phyloP scores from a whole-genome alignment of 2,888 invertebrate species.

The Heliconius cydno region DNA sequence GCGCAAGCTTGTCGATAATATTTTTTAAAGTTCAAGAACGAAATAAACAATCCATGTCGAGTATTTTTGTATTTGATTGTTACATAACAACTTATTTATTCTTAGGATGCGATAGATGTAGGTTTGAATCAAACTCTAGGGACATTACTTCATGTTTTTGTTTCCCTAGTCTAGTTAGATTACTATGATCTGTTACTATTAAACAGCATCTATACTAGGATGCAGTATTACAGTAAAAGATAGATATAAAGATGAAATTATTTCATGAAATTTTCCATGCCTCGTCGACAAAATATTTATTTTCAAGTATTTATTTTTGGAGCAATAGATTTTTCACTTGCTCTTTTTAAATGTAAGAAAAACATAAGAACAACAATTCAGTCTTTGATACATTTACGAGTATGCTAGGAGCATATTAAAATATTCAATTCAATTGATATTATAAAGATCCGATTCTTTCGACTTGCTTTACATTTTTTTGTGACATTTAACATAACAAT shows the following conservation, averaged over 20 bases:
- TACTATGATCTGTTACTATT: too few relatives aligned
- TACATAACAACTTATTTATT: neutral
- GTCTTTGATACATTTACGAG: conserved; percentile 32
- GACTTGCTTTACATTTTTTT: conserved; percentile 38
- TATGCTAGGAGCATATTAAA: conserved; percentile 41
- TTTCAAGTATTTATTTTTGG: neutral
- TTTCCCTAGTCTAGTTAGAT: neutral
- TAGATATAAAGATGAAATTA: too few relatives aligned
- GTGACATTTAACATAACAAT: conserved; percentile 41
- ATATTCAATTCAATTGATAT: conserved; percentile 49
- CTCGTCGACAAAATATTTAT: neutral
- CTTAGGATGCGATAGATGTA: neutral
- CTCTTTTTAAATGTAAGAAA: conserved; percentile 20
- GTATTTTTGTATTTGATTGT: conserved; percentile 9
- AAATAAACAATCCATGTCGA: conserved; percentile 6
- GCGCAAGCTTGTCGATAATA: conserved; percentile 3
- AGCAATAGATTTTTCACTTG: neutral
- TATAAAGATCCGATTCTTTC: conserved; percentile 38
- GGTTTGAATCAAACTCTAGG: neutral
- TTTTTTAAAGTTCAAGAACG: conserved; percentile 23
- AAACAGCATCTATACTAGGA: too few relatives aligned
- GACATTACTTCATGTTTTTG: neutral
- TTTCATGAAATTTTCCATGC: too few relatives aligned
- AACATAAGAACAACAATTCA: conserved; percentile 36
- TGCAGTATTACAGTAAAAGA: too few relatives aligned